These are phyloP conservation scores for Lampris megalopsis DNA, from an alignment of 2,113 vertebrate genomes.

Conservation along the genomic window DNA sequence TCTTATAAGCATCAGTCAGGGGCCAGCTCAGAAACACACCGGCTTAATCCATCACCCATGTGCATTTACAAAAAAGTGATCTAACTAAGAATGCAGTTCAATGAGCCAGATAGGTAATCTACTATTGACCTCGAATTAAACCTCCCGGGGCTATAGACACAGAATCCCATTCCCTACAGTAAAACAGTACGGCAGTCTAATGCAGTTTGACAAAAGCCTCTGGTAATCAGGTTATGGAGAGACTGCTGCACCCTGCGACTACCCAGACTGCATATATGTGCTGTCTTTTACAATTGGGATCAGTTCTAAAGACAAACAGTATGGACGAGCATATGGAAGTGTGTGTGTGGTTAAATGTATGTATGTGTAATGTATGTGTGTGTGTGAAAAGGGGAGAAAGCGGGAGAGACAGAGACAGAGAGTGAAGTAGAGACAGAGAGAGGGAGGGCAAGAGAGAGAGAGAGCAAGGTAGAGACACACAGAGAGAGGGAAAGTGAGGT, in stretches of 20 bases:
- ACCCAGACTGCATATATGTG: background rate
- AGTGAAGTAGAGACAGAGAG: no score
- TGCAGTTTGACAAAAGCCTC: conserved; percentile 46
- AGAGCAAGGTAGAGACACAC: no score
- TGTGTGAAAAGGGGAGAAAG: no score
- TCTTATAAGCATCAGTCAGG: conserved; percentile 65
- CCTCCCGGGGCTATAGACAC: conserved; percentile 74
- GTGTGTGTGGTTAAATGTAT: no score
- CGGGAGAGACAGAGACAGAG: no score
- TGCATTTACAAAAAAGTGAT: conserved; percentile 62
- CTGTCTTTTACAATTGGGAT: no score
- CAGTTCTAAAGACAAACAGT: no score
- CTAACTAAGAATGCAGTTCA: conserved; percentile 65
- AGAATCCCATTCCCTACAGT: conserved; percentile 58
- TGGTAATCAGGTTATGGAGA: conserved; percentile 43
- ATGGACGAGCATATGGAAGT: no score
- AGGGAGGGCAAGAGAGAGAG: no score
- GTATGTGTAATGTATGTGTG: no score
- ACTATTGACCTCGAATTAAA: conserved; percentile 76
- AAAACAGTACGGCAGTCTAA: conserved; percentile 45
- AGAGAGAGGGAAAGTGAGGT: no score
- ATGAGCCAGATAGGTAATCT: conserved; percentile 77
- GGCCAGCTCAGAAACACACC: conserved; percentile 61
- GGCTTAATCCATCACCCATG: conserved; percentile 71
- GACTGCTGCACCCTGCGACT: conserved; percentile 4